Conservation (phyloP, 2,113 vertebrate genomes). For the Phyllopteryx taeniolatus region DNA sequence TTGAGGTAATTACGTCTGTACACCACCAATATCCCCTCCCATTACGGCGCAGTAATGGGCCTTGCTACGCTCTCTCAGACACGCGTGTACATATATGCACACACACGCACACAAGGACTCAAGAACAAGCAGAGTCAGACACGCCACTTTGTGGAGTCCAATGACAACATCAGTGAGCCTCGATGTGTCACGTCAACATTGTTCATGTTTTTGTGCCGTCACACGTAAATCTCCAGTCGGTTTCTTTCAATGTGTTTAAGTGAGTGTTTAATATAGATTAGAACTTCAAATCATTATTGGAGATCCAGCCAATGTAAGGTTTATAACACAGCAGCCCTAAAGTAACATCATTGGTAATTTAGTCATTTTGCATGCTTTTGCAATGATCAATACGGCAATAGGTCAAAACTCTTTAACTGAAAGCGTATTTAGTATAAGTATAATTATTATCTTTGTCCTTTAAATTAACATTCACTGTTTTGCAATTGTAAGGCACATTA, state of each 20-base stretch:
- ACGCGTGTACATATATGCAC: background rate
- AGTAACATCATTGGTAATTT: too few relatives aligned
- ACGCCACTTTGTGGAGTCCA: constrained; percentile 60
- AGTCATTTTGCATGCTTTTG: too few relatives aligned
- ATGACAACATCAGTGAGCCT: constrained; percentile 69
- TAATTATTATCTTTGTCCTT: too few relatives aligned
- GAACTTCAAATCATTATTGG: too few relatives aligned
- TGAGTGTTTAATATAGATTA: background rate
- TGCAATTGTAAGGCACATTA: too few relatives aligned
- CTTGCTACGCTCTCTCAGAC: constrained; percentile 35
- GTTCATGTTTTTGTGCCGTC: constrained; percentile 58
- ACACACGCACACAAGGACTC: constrained; percentile 22
- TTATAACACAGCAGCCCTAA: too few relatives aligned
- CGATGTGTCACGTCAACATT: constrained; percentile 50
- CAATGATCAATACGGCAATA: too few relatives aligned
- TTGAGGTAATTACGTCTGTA: constrained; percentile 70
- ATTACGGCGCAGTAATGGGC: constrained; percentile 68
- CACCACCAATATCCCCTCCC: constrained; percentile 72
- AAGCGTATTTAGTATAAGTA: too few relatives aligned
- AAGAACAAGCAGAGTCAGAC: constrained; percentile 55
- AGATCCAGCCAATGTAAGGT: too few relatives aligned
- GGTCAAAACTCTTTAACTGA: too few relatives aligned
- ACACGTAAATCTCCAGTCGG: constrained; percentile 27
- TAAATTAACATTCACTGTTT: too few relatives aligned
- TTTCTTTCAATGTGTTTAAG: constrained; percentile 19